Percentiles rank a stretch among this genome's conserved stretches.
phyloP scores from a whole-genome alignment of 2,797 vertebrate species.

The Notoglanidium macrostoma region DNA sequence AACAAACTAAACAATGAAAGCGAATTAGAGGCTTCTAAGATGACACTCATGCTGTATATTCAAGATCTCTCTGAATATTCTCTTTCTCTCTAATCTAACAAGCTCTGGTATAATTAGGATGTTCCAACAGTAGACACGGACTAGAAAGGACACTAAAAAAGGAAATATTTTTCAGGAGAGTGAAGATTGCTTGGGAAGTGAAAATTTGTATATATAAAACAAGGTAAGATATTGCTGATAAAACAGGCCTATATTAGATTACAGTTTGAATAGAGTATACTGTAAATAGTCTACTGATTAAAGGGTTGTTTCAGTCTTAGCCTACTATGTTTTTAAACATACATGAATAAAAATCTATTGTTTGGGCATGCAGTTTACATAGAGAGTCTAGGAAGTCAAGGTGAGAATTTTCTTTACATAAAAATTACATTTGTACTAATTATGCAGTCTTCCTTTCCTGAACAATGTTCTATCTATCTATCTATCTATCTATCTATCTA shows the following conservation, averaged over 20 bases:
- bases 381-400: background rate
- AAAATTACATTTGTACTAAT: background rate
- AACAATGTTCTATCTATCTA: background rate
- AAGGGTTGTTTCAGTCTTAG: background rate
- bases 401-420: background rate
- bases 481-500: constrained; percentile 1
- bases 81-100: background rate
- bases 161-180: background rate
- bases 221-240: background rate
- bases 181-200: background rate
- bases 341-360: background rate
- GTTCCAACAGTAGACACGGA: background rate
- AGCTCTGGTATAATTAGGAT: background rate
- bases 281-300: background rate
- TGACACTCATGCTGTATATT: background rate
- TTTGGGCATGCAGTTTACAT: background rate
- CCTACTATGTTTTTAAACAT: background rate
- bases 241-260: background rate
- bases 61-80: background rate
- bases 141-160: background rate
- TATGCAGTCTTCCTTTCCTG: background rate
- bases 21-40: background rate
- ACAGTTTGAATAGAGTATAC: background rate
- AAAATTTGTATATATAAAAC: background rate
- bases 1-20: background rate